phyloP scores from a whole-genome alignment of 2,797 vertebrate genomes.

The Micropoecilia bifurca region DNA sequence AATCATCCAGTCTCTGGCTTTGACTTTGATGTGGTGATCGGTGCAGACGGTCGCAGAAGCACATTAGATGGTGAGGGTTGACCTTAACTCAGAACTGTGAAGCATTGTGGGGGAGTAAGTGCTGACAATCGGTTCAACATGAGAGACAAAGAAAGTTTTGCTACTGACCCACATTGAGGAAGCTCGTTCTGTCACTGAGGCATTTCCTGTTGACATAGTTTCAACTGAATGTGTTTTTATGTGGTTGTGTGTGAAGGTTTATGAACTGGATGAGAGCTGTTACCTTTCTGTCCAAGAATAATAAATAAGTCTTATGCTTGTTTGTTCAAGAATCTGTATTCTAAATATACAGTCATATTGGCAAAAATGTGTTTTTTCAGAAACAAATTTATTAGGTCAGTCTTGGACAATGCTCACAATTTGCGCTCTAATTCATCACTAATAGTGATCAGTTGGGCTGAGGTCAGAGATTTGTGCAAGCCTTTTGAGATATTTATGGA shows the following conservation, averaged over 20 bases:
- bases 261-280: constrained; percentile 7
- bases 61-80: constrained; percentile 88
- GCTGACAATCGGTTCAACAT: not conserved
- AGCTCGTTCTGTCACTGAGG: constrained; percentile 28
- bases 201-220: constrained; percentile 64
- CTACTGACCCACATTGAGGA: constrained; percentile 19
- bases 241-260: not conserved
- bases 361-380: not conserved
- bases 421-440: not conserved
- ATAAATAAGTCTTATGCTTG: not conserved
- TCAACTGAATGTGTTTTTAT: constrained; percentile 10
- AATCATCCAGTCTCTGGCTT: constrained; percentile 87
- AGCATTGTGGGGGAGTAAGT: not conserved
- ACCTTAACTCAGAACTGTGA: not conserved
- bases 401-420: not conserved
- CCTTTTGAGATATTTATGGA: not conserved
- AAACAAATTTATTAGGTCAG: not conserved
- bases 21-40: constrained; percentile 92
- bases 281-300: not conserved
- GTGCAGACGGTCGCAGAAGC: constrained; percentile 93
- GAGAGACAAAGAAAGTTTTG: not conserved
- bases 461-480: not conserved
- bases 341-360: not conserved
- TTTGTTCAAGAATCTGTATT: not conserved
- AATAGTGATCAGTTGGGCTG: not conserved